A percentile compares a stretch with the other conserved stretches of the same genome.
phyloP scores from a whole-genome alignment of 30 jellyfish, hydroid and myxozoan genomes.

The Turritopsis rubra region DNA sequence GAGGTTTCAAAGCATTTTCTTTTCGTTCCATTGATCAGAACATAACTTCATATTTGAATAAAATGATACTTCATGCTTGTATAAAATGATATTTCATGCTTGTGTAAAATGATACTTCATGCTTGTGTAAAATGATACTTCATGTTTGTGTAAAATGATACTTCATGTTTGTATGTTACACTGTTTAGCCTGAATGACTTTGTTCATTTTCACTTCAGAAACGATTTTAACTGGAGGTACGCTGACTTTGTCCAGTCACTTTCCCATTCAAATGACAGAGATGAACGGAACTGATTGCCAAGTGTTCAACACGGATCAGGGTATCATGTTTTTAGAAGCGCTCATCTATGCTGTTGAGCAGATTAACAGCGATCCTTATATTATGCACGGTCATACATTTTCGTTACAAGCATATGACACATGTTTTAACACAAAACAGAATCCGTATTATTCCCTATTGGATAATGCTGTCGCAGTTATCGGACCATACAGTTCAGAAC shows the following conservation, averaged over 20 bases:
- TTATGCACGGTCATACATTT: slow-evolving; percentile 6
- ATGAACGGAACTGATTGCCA: slow-evolving; percentile 11
- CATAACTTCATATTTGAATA: too few species aligned
- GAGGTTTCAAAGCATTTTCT: too few species aligned
- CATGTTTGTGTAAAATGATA: too few species aligned
- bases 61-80: too few species aligned
- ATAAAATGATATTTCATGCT: too few species aligned
- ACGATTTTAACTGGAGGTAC: background rate
- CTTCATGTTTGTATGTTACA: too few species aligned
- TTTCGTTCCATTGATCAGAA: too few species aligned
- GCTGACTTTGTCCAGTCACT: slow-evolving; percentile 7
- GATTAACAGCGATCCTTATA: slow-evolving; percentile 14
- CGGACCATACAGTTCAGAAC: slow-evolving; percentile 38
- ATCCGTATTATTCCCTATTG: slow-evolving; percentile 9
- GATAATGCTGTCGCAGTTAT: background rate
- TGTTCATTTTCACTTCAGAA: background rate
- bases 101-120: too few species aligned
- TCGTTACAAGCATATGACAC: background rate
- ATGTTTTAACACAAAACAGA: background rate
- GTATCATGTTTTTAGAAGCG: slow-evolving; percentile 22
- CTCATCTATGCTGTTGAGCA: slow-evolving; percentile 16
- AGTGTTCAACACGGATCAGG: slow-evolving; percentile 15
- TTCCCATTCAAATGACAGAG: slow-evolving; percentile 11
- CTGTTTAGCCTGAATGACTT: background rate
- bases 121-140: too few species aligned